These are phyloP conservation scores for Aphelinus certus DNA, from an alignment of 1,140 invertebrate genomes.

Conservation along the genomic window DNA sequence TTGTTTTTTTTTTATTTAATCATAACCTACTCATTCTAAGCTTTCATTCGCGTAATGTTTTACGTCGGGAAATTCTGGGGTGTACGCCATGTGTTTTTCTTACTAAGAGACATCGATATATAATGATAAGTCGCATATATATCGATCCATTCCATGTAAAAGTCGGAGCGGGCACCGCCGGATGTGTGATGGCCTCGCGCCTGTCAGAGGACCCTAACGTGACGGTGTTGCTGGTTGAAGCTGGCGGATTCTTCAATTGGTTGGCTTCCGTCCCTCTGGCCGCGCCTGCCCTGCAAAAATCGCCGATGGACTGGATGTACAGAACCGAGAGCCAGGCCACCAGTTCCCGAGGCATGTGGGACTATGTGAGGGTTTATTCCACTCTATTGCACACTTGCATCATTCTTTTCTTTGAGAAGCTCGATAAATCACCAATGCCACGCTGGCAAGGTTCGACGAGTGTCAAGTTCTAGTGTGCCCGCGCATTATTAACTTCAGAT, in stretches of 20 bases:
- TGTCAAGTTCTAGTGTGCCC: too few relatives aligned
- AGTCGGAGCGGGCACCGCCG: conserved; percentile 85
- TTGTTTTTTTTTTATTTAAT: too few relatives aligned
- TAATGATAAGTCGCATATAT: too few relatives aligned
- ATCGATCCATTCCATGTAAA: neutral
- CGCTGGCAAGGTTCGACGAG: too few relatives aligned
- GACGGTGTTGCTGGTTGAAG: conserved; percentile 76
- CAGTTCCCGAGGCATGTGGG: conserved; percentile 71
- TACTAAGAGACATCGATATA: too few relatives aligned
- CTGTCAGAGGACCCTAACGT: conserved; percentile 70
- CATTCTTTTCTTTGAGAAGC: neutral
- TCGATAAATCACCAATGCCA: too few relatives aligned
- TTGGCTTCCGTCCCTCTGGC: conserved; percentile 71
- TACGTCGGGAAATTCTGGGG: too few relatives aligned
- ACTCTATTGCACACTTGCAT: neutral
- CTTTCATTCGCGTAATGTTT: too few relatives aligned
- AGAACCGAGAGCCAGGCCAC: conserved; percentile 70
- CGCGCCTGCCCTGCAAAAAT: conserved; percentile 73
- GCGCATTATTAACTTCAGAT: too few relatives aligned
- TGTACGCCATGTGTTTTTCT: too few relatives aligned
- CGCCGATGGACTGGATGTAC: conserved; percentile 73
- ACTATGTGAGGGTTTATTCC: conserved; percentile 63
- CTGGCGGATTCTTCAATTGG: conserved; percentile 74
- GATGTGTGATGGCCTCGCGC: conserved; percentile 79
- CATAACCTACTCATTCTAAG: too few relatives aligned